Evolutionary conservation across 2,113 vertebrate genomes (phyloP).

Genomic region (Natator depressus): DNA sequence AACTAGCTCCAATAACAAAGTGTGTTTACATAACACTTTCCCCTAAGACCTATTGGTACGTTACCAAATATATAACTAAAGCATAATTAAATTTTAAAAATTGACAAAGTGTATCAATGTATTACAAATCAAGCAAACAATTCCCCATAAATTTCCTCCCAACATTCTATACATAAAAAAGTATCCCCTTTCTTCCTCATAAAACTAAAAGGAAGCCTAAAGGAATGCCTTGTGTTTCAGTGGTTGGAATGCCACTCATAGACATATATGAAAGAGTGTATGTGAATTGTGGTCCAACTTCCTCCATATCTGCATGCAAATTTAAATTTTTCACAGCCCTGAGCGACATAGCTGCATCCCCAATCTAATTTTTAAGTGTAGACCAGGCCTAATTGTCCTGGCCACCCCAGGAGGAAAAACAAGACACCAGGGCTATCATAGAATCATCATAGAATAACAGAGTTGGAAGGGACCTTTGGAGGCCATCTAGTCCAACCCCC

Average conservation of each 20-base stretch:
- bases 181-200: too few species aligned
- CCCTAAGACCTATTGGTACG: background rate
- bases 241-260: background rate
- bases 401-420: too few species aligned
- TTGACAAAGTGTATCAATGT: background rate
- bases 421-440: too few species aligned
- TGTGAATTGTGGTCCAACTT: background rate
- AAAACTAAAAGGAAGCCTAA: background rate
- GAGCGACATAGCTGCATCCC: background rate
- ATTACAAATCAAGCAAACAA: background rate
- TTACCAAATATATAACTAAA: background rate
- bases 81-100: background rate
- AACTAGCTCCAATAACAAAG: background rate
- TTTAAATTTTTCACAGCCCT: background rate
- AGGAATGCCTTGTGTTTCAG: background rate
- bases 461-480: too few species aligned
- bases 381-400: background rate
- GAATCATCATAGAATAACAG: too few species aligned
- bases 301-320: background rate
- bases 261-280: background rate
- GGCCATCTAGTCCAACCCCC: too few species aligned
- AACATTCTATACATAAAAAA: too few species aligned
- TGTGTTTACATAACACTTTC: background rate
- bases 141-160: background rate
- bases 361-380: background rate